These are phyloP conservation scores for Catamblyrhynchus diadema DNA, from an alignment of 2,797 vertebrate genomes.

Conservation along the genomic window DNA sequence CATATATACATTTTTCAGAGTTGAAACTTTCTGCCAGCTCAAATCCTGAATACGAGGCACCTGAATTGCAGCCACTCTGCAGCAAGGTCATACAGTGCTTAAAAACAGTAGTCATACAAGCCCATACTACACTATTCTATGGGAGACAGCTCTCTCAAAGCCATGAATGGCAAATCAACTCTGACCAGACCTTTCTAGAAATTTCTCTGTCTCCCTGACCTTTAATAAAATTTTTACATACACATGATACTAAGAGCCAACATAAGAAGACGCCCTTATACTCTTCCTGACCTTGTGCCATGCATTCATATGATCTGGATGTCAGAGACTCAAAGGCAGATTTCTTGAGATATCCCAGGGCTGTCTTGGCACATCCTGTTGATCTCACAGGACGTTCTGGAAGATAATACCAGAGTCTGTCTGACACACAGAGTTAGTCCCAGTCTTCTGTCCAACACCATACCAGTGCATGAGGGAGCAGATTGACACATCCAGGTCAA, in stretches of 20 bases:
- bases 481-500: background rate
- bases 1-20: background rate
- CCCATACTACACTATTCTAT: background rate
- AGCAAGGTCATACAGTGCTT: background rate
- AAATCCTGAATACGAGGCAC: background rate
- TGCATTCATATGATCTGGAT: background rate
- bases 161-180: background rate
- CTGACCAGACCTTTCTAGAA: background rate
- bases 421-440: background rate
- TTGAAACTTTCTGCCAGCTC: background rate
- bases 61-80: background rate
- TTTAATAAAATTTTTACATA: background rate
- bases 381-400: background rate
- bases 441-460: background rate
- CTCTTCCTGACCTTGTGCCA: background rate
- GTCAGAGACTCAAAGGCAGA: background rate
- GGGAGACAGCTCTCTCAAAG: background rate
- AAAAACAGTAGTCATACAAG: background rate
- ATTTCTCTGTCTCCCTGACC: background rate
- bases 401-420: background rate
- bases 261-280: background rate
- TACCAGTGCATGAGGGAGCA: background rate
- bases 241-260: rapidly evolving
- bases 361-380: background rate
- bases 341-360: background rate